These are phyloP conservation scores for Candoia aspera DNA, from an alignment of 2,113 vertebrate species.

Conservation along the genomic window DNA sequence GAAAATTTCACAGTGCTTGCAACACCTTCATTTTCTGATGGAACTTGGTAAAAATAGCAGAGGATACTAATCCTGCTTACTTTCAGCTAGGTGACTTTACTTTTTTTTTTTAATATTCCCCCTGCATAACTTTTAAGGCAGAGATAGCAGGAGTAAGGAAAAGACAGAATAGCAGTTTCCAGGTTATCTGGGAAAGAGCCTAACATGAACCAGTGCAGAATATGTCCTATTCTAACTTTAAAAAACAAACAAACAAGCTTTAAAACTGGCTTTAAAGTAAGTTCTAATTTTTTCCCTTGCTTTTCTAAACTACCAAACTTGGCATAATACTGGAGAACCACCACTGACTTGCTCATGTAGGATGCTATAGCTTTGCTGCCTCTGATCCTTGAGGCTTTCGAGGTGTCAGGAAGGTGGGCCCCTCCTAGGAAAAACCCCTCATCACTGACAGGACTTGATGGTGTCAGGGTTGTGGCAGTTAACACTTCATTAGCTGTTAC, in stretches of 20 bases:
- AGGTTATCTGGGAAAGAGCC: neutral
- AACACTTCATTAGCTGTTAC: neutral
- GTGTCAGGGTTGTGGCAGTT: neutral
- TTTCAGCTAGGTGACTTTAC: neutral
- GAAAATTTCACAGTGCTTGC: neutral
- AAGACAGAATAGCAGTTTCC: neutral
- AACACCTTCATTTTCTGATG: neutral
- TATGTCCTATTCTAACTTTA: neutral
- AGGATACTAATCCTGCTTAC: neutral
- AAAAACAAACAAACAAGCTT: neutral
- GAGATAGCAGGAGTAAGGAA: neutral
- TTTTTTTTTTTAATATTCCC: neutral
- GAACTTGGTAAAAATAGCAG: neutral
- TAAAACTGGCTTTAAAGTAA: neutral
- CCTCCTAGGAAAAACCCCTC: neutral
- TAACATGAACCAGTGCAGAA: neutral
- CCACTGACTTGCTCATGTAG: neutral
- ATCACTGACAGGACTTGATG: neutral
- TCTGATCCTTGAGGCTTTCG: neutral
- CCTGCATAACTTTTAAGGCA: neutral
- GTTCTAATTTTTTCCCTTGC: neutral
- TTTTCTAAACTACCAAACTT: neutral
- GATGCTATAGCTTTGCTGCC: neutral
- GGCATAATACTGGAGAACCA: neutral
- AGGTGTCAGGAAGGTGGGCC: neutral